Evolutionary conservation across 2,797 vertebrate genomes (phyloP), one percentile per base, ranked within the genome.

Genomic region (Peromyscus melanophrys): DNA sequence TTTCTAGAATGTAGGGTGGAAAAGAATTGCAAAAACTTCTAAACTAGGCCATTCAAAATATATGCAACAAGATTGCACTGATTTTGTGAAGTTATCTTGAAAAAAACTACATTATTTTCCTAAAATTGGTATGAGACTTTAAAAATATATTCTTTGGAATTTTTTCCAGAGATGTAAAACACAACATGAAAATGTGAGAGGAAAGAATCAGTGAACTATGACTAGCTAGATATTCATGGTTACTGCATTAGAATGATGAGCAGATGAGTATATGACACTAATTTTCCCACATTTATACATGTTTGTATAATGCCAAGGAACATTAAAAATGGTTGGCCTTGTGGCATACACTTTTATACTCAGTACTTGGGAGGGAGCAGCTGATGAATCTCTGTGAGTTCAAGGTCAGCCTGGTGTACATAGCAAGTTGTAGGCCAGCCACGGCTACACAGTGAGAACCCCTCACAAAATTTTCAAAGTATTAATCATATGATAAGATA

Each of bases 41-140:
- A 92, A 96, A 96, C n/a, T 71, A 93, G 14, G 46, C 0, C 43
- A 92, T 61, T 96, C 27, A 88, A 89, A 80, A 83, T 76, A 82
- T 31, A 83, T 9, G 40, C 1, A 69, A 46, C 1, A 17, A 71
- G 19, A 95, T 52, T 82, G 75, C 49, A 88, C 4, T 77, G 49
- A 73, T 69, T 95, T 81, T 76, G 6, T 80, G 31, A 94, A 77
- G 2, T 49, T 86, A 63, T 88, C 90, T 93, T 80, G 21, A 81
- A 84, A 85, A 75, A 34, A 91, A 76, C 13, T 57, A 46, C 23
- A 86, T 5, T 43, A 76, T 89, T 93, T 96, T 94, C 14, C 2
- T 95, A 37, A 73, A 75, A 43, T 77, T 34, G 63, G 37, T 40
- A 40, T 96, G 87, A 49, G 76, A 88, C 92, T 5, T 84, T 85